phyloP scores from a whole-genome alignment of 2,888 invertebrate species.

The Phyto melanocephala region DNA sequence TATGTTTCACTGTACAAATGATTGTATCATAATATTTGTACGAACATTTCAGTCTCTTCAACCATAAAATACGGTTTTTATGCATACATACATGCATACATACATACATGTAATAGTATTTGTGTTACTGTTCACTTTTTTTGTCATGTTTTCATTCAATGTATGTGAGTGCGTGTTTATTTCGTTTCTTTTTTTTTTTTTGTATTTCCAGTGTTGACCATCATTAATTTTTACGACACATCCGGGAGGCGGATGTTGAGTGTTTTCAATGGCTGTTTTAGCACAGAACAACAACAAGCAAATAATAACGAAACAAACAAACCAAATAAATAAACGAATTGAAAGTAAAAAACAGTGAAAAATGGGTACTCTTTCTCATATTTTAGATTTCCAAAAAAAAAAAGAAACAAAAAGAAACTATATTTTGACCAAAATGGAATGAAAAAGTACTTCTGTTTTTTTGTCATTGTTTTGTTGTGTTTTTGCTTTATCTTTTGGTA shows the following conservation, averaged over 20 bases:
- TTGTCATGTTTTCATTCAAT: no score
- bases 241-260: slow-evolving; percentile 40
- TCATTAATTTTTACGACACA: slow-evolving; percentile 52
- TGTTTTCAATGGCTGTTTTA: slow-evolving; percentile 7
- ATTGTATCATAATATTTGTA: no score
- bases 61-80: background rate
- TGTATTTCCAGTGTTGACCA: slow-evolving; percentile 19
- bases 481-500: background rate
- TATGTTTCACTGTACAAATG: no score
- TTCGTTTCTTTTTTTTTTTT: background rate
- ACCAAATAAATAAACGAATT: background rate
- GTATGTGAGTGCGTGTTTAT: background rate
- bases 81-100: background rate
- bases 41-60: background rate
- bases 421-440: background rate
- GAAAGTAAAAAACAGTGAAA: background rate
- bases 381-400: background rate
- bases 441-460: no score
- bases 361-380: background rate
- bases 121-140: no score
- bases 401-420: background rate
- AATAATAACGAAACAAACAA: background rate
- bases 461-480: no score
- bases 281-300: background rate
- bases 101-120: no score